These are phyloP conservation scores for Tromatobia lineatoria DNA, from an alignment of 2,888 invertebrate species.

Conservation along the genomic window DNA sequence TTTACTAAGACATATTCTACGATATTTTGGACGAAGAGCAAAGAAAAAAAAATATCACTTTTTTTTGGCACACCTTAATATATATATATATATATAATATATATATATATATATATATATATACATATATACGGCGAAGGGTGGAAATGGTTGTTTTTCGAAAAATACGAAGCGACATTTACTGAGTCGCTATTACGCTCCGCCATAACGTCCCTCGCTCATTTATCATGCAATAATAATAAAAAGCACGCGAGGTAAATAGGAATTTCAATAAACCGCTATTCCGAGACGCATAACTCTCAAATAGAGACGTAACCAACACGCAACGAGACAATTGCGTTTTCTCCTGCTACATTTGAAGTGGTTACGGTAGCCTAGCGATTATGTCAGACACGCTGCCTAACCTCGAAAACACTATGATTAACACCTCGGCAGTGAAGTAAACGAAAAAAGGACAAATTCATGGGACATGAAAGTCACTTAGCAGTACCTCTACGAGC, in stretches of 20 bases:
- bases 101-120: slow-evolving; percentile 13
- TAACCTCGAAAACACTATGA: slow-evolving; percentile 23
- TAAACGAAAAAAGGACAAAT: neutral
- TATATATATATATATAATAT: slow-evolving; percentile 42
- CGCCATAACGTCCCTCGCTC: slow-evolving; percentile 2
- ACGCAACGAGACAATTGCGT: neutral
- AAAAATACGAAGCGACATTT: slow-evolving; percentile 37
- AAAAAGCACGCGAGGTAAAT: slow-evolving; percentile 18
- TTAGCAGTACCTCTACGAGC: neutral
- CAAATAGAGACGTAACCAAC: neutral
- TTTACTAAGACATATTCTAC: too few species aligned
- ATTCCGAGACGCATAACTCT: neutral
- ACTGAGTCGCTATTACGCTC: neutral
- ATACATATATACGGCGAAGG: slow-evolving; percentile 9
- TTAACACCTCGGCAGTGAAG: slow-evolving; percentile 15
- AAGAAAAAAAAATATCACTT: too few species aligned
- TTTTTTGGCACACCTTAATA: too few species aligned
- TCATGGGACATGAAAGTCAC: neutral
- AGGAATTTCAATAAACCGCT: neutral
- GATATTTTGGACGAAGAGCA: too few species aligned
- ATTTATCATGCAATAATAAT: slow-evolving; percentile 13
- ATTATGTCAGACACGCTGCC: slow-evolving; percentile 29
- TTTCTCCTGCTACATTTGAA: neutral
- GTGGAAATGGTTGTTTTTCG: slow-evolving; percentile 21
- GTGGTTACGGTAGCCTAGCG: slow-evolving; percentile 14